A percentile compares a stretch with the other conserved stretches of the same genome.
phyloP scores from a whole-genome alignment of 2,888 invertebrate species.

The Pharmacophagus antenor region DNA sequence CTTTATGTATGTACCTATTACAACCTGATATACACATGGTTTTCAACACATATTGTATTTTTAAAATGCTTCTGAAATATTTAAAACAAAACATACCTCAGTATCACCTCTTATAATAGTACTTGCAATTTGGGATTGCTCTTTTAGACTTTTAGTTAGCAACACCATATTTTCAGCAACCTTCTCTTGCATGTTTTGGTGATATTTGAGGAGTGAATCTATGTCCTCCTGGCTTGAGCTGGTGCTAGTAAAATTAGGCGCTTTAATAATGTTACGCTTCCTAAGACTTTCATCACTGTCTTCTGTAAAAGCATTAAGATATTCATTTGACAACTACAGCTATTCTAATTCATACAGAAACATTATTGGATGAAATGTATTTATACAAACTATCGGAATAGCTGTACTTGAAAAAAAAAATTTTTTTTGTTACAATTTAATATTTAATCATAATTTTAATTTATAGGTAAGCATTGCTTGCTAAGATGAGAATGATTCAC shows the following conservation, averaged over 20 bases:
- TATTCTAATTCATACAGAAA: too few relatives aligned
- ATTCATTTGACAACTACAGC: neutral
- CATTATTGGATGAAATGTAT: too few relatives aligned
- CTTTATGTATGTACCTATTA: too few relatives aligned
- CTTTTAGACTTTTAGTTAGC: conserved; percentile 92
- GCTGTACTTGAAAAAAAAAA: too few relatives aligned
- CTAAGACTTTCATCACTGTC: conserved; percentile 71
- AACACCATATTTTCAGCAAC: conserved; percentile 97
- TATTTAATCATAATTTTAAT: too few relatives aligned
- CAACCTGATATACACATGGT: too few relatives aligned
- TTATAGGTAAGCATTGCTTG: too few relatives aligned
- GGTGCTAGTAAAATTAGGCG: conserved; percentile 70
- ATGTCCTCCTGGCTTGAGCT: conserved; percentile 84
- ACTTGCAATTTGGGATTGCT: conserved; percentile 93
- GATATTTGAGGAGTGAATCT: conserved; percentile 91
- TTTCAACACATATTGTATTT: too few relatives aligned
- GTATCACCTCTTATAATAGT: conserved; percentile 94
- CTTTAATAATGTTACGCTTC: conserved; percentile 78
- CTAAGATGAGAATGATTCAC: too few relatives aligned
- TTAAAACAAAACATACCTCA: conserved; percentile 80
- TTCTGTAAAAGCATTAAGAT: conserved; percentile 44
- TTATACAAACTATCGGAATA: too few relatives aligned
- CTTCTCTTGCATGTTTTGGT: conserved; percentile 93
- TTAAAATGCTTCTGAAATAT: too few relatives aligned
- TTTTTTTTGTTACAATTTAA: too few relatives aligned